These are phyloP conservation scores for Fregata magnificens DNA, from an alignment of 2,113 vertebrate species.

Conservation along the genomic window DNA sequence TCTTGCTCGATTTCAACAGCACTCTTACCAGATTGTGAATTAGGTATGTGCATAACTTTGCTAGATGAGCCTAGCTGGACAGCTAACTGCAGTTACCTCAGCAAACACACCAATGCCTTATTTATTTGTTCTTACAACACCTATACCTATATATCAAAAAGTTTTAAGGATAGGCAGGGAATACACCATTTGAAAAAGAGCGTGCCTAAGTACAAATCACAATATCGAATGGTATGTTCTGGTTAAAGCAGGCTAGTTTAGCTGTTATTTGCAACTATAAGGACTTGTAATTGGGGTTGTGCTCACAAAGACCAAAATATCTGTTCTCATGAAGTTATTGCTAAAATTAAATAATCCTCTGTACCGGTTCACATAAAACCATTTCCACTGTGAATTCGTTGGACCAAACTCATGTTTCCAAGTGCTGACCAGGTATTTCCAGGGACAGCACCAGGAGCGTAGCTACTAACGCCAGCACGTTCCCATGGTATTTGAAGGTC, in stretches of 20 bases:
- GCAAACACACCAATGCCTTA: background rate
- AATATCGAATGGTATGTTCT: background rate
- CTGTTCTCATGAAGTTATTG: background rate
- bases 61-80: background rate
- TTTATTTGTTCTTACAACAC: background rate
- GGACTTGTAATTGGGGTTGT: background rate
- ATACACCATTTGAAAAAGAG: background rate
- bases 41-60: background rate
- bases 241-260: background rate
- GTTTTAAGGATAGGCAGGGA: background rate
- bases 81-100: background rate
- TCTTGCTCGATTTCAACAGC: background rate
- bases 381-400: background rate
- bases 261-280: background rate
- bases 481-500: background rate
- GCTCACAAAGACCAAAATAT: background rate
- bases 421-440: background rate
- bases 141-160: background rate
- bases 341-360: background rate
- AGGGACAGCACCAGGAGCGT: accelerated
- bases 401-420: accelerated
- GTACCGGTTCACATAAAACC: accelerated
- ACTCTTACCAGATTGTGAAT: background rate
- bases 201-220: background rate
- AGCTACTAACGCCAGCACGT: accelerated